Evolutionary conservation across 2,113 vertebrate genomes (phyloP).

Genomic region (Sebastes schlegelii): DNA sequence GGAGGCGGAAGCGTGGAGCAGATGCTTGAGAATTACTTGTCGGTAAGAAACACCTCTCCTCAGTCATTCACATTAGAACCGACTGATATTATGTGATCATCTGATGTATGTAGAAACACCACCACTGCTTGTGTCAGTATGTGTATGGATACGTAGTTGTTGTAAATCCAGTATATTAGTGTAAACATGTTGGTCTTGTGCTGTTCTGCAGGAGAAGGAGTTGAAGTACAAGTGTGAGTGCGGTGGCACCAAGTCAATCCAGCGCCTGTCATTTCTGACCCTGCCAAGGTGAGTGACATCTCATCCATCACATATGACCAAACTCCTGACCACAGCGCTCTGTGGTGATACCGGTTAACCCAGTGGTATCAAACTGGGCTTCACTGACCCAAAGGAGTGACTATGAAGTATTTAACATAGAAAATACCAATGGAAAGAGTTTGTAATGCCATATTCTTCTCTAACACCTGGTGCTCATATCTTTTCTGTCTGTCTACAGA

Average conservation of each 20-base stretch:
- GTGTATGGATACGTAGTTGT: not conserved
- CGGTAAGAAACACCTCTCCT: not conserved
- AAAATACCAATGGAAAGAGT: not conserved
- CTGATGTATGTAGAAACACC: no score
- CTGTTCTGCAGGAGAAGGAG: constrained; percentile 14
- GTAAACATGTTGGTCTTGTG: not conserved
- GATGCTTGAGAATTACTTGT: constrained; percentile 8
- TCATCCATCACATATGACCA: not conserved
- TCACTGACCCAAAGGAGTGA: not conserved
- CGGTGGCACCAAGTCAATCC: not conserved
- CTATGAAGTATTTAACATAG: not conserved
- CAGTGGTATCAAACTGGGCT: not conserved
- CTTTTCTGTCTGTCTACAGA: not conserved
- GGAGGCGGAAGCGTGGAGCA: constrained; percentile 4
- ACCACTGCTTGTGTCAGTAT: not conserved
- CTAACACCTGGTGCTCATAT: no score
- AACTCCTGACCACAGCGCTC: not conserved
- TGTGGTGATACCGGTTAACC: not conserved
- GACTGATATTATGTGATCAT: no score
- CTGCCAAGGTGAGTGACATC: constrained; percentile 24
- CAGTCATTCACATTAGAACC: not conserved
- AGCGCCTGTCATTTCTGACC: not conserved
- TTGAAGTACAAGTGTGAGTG: constrained; percentile 21
- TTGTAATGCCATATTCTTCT: no score
- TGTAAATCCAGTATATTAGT: not conserved